These are phyloP conservation scores for Dicaeum eximium DNA, from an alignment of 2,113 vertebrate genomes.

Conservation along the genomic window DNA sequence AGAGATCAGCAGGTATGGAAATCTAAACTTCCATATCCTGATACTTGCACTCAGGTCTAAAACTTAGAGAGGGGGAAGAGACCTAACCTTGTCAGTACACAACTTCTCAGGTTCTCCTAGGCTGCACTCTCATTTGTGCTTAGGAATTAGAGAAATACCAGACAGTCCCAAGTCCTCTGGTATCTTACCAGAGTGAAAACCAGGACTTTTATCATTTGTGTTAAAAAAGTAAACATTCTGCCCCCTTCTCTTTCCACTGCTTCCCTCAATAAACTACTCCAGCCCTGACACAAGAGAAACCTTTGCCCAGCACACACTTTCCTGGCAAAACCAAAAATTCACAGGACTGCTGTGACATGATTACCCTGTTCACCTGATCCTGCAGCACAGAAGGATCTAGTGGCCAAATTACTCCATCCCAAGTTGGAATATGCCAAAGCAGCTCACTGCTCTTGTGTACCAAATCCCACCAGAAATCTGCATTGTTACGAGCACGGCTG, in stretches of 20 bases:
- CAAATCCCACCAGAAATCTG: not conserved
- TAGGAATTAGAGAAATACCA: not conserved
- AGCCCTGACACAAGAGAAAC: fast-evolving
- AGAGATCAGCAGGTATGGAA: not conserved
- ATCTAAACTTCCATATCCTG: not conserved
- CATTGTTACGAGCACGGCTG: fast-evolving
- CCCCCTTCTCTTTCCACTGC: not conserved
- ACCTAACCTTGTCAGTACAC: not conserved
- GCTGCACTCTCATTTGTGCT: not conserved
- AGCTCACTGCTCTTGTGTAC: not conserved
- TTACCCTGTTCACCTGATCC: not conserved
- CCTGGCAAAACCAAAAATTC: not conserved
- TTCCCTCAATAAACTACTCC: not conserved
- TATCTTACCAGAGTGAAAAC: not conserved
- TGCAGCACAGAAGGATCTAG: not conserved
- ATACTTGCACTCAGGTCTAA: not conserved
- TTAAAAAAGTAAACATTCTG: not conserved
- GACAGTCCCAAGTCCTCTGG: not conserved
- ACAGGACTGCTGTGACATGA: not conserved
- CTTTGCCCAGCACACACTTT: not conserved
- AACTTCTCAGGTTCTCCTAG: not conserved
- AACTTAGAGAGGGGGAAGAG: not conserved
- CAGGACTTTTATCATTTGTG: not conserved
- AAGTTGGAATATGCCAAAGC: not conserved
- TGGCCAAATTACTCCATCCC: not conserved